Evolutionary conservation across 2,888 invertebrate species (phyloP), one percentile per base, ranked within the genome.

Genomic region (Microplitis deprimator): DNA sequence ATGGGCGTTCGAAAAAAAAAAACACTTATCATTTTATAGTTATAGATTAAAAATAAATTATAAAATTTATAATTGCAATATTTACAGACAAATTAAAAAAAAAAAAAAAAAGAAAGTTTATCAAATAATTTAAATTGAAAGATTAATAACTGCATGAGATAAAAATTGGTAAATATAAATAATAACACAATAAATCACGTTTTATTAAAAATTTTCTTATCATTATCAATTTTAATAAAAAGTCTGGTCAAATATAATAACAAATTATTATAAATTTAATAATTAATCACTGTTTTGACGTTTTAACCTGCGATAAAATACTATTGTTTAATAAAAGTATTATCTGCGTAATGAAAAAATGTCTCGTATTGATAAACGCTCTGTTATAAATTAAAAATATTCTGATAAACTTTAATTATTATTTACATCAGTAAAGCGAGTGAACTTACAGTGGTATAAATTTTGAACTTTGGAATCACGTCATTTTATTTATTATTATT

Each of bases 401-500:
- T 4, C 50, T 13, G 50, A 50, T 50, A 50, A 50, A 50, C 50
- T 50, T 10, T 10, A 41, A 4, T 50, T 13, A 3, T 20, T 20
- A 17, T 62, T 16, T 20, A 13, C 62, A 16, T 62, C 17, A 65
- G 10, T 29, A 16, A n/a, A 62, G 62, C 17, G 20, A 17, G 62
- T 6, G 5, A 5, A 62, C 6, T 16, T 65, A 29, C 5, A 29
- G 20, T 62, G 13, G 29, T 29, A 38, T 29, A 7, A 29, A 65
- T 38, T 13, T 7, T 73, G 73, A 38, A 65, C 73, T 73, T 73
- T 73, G 73, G 67, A 65, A 59, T 65, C 65, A 5, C 38, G 13
- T 65, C 0, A 29, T 20, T 29, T 65, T 65, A 65, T 1, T 62
- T n/a, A n/a, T n/a, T 59, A n/a, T n/a, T n/a, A 59, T 59, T 65